Base-by-base conservation (phyloP, 2,113 vertebrate species). In the Clarias macrocephalus region DNA sequence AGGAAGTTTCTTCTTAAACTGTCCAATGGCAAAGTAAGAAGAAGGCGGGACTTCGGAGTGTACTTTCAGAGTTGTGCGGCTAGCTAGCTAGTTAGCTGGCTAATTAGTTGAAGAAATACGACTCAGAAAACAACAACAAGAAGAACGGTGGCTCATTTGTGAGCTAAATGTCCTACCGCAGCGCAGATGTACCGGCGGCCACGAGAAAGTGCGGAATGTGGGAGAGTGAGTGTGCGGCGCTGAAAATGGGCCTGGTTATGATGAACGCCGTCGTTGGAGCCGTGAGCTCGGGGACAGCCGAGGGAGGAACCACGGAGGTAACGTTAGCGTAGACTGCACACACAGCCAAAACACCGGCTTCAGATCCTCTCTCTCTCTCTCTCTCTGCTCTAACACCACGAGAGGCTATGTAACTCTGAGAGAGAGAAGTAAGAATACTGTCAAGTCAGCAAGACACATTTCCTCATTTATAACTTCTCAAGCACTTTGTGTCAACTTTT, bases 221-320 rank as follows among this genome's bases (percentile, higher is more conserved):
- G 87, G 84, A 75, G 77, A 79, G 66, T 48, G 86, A 59, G 13
- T 70, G 65, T 7, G 65, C 25, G n/a, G 48, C 83, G 87, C 75
- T 85, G 54, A 81, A 85, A 85, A 94, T 94, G 93, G 90, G 84
- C 11, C 88, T 93, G 84, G 54, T 89, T 76, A 75, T 90, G 37
- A 52, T 90, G 83, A 91, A 87, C 76, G 72, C 89, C 82, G 85
- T 59, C 68, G 90, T 42, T 72, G 91, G 89, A 84, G 77, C 84
- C 57, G 90, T 92, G 63, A 87, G 68, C 80, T 62, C 90, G 65
- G 89, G 86, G 66, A 87, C 91, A 33, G 83, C 86, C 85, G 87
- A 91, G 28, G 88, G 91, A 83, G 85, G 84, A 72, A 37, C 60
- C 54, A 33, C 81, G 65, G 92, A 95, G 94, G 94, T 95, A 93